Conservation (phyloP, 2,888 invertebrate genomes). For the Cephus spinipes region DNA sequence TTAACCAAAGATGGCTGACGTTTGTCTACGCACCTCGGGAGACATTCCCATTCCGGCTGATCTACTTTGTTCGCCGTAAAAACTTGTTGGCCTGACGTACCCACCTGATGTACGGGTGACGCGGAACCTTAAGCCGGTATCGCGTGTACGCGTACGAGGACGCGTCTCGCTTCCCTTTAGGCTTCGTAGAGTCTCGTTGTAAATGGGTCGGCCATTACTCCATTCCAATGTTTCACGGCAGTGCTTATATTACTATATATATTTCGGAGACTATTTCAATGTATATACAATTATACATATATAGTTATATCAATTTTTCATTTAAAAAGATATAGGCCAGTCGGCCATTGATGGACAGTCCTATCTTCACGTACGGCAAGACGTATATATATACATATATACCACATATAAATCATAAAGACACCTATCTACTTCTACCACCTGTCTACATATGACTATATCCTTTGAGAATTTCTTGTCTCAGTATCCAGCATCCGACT, state of each 20-base stretch:
- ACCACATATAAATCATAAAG: background rate
- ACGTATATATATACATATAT: background rate
- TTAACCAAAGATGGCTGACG: background rate
- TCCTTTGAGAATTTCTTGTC: background rate
- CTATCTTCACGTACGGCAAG: background rate
- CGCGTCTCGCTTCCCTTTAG: background rate
- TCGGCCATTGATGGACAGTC: background rate
- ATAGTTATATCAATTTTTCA: too few relatives aligned
- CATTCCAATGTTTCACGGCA: background rate
- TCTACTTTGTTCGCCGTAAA: background rate
- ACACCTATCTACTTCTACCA: background rate
- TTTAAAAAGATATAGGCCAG: too few relatives aligned
- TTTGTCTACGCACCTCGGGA: background rate
- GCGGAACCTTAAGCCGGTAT: background rate
- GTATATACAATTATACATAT: too few relatives aligned
- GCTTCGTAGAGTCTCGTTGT: background rate
- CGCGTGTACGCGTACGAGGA: background rate
- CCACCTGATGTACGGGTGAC: background rate
- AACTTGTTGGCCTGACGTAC: background rate
- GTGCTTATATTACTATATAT: too few relatives aligned
- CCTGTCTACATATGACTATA: background rate
- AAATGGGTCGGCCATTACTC: background rate
- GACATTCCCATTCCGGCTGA: constrained; percentile 1
- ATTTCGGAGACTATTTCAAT: too few relatives aligned
- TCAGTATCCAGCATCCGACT: background rate